Evolutionary conservation across 2,113 vertebrate genomes (phyloP).

Genomic region (Thymallus thymallus): DNA sequence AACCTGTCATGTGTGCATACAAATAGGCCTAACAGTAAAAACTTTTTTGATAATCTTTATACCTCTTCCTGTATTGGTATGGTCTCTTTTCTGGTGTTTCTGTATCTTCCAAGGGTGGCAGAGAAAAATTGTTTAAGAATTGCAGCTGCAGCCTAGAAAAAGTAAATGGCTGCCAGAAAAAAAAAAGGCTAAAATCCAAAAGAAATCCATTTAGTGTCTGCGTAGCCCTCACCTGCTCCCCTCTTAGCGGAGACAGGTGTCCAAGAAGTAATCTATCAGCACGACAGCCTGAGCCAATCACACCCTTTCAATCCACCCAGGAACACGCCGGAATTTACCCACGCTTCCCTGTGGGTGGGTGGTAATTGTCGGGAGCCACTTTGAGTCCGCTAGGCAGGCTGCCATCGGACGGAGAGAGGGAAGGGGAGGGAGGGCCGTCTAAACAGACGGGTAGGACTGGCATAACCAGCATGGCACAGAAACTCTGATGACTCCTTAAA

Average conservation of each 20-base stretch:
- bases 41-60: too few relatives aligned
- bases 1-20: too few relatives aligned
- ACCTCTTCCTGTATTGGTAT: too few relatives aligned
- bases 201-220: slow-evolving; percentile 20
- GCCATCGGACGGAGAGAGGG: slow-evolving; percentile 38
- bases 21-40: too few relatives aligned
- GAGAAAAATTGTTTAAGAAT: slow-evolving; percentile 12
- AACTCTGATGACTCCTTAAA: slow-evolving; percentile 61
- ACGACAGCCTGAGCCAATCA: slow-evolving; percentile 33
- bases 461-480: slow-evolving; percentile 22
- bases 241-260: slow-evolving; percentile 38
- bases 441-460: slow-evolving; percentile 51
- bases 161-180: slow-evolving; percentile 9
- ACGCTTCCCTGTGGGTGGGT: slow-evolving; percentile 42
- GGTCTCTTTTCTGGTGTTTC: background rate
- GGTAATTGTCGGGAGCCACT: slow-evolving; percentile 59
- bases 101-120: slow-evolving; percentile 1
- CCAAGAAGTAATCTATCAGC: slow-evolving; percentile 52
- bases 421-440: slow-evolving; percentile 3
- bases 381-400: slow-evolving; percentile 53
- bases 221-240: slow-evolving; percentile 44
- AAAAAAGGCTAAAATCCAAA: slow-evolving; percentile 8
- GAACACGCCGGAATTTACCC: slow-evolving; percentile 32
- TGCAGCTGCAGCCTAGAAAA: slow-evolving; percentile 18
- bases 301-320: slow-evolving; percentile 36